Conservation (phyloP, 2,797 vertebrate genomes). For the Pygocentrus nattereri region DNA sequence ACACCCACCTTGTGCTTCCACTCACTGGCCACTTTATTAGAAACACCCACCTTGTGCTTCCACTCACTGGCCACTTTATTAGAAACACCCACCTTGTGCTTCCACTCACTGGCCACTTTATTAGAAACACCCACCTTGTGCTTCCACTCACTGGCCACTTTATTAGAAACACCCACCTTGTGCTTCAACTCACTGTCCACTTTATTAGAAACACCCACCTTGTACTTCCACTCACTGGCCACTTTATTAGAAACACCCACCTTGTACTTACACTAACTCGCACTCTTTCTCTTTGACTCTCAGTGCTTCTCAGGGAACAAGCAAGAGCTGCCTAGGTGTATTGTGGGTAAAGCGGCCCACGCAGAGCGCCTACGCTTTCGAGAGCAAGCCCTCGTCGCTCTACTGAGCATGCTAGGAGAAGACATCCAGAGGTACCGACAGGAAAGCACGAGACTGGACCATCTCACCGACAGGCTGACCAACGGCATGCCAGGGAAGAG, state of each 20-base stretch:
- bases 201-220: no score
- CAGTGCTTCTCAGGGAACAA: slow-evolving; percentile 55
- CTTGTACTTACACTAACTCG: background rate
- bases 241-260: no score
- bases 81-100: background rate
- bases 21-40: no score
- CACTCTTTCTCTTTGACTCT: background rate
- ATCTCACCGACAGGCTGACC: slow-evolving; percentile 53
- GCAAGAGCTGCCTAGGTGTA: slow-evolving; percentile 61
- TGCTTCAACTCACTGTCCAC: no score
- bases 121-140: background rate
- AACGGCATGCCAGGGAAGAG: slow-evolving; percentile 73
- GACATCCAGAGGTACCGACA: slow-evolving; percentile 71
- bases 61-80: background rate
- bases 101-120: background rate
- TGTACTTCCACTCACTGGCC: no score
- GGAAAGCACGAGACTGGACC: slow-evolving; percentile 61
- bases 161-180: no score
- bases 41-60: background rate
- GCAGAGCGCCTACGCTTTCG: slow-evolving; percentile 68
- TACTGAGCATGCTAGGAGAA: slow-evolving; percentile 69
- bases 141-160: no score
- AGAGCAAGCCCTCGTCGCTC: slow-evolving; percentile 70
- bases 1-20: no score
- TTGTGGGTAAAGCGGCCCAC: slow-evolving; percentile 60